Percentiles rank a stretch among this genome's conserved stretches.
Evolutionary conservation across 1,140 invertebrate genomes (phyloP).

Genomic region (Battus philenor): DNA sequence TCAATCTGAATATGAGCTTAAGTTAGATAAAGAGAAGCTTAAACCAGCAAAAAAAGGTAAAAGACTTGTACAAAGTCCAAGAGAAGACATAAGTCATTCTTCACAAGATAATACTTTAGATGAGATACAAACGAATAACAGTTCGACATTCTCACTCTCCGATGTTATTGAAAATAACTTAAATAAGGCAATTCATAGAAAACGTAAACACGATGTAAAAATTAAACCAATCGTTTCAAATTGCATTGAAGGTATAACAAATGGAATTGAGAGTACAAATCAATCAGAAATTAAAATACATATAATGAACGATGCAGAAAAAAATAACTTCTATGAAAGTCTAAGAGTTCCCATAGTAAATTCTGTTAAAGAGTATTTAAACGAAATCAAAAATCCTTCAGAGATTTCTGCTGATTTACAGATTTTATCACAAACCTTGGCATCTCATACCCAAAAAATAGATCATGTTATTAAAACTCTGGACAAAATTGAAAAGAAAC

Average conservation of each 20-base stretch:
- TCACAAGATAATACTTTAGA: constrained; percentile 51
- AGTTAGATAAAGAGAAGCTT: too few species aligned
- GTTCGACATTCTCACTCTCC: constrained; percentile 46
- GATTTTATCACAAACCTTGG: constrained; percentile 29
- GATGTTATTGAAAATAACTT: constrained; percentile 45
- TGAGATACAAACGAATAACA: constrained; percentile 49
- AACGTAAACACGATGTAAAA: constrained; percentile 27
- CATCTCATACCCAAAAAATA: constrained; percentile 39
- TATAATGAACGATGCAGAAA: constrained; percentile 59
- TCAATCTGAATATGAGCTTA: constrained; percentile 19
- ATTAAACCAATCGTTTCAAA: constrained; percentile 41
- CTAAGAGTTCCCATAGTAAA: constrained; percentile 43
- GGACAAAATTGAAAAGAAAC: constrained; percentile 40
- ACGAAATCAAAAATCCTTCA: constrained; percentile 28
- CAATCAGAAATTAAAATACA: constrained; percentile 59
- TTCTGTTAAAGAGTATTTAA: constrained; percentile 43
- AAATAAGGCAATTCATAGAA: constrained; percentile 30
- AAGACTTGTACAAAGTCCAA: constrained; percentile 26
- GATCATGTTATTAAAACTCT: constrained; percentile 39
- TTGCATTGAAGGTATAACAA: constrained; percentile 52
- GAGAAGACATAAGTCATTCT: constrained; percentile 38
- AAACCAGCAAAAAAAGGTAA: constrained; percentile 22
- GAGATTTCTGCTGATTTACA: constrained; percentile 25
- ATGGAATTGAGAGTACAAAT: constrained; percentile 32
- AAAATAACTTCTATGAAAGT: constrained; percentile 43